Base-by-base conservation (phyloP, 2,888 invertebrate species). In the Apamea anceps region DNA sequence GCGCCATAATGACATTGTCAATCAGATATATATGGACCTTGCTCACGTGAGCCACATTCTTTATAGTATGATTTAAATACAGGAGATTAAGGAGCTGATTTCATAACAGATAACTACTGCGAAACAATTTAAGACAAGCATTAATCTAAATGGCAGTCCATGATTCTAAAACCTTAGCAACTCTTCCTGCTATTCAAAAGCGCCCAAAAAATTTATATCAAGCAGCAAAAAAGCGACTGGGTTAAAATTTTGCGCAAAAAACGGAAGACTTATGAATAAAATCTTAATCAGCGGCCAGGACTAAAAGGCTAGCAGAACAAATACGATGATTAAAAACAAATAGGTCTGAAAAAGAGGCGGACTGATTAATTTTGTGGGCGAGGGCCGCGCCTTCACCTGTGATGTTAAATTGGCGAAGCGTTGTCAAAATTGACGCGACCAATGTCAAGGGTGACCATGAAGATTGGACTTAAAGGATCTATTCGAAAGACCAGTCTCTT, bases 251-350 rank as follows among this genome's bases (percentile, higher is more conserved):
- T 73, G 88, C 90, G 91, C 92, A 94, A 93, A 94, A 92, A 90
- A 85, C 60, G 79, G 79, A 81, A 78, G 86, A 89, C 89, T 92
- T 94, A 96, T 96, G 96, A 96, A 97, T 97, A 97, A 96, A 96
- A 96, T 96, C 96, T 97, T 95, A 96, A 96, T 97, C 92, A 97
- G 95, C 96, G 95, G 95, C 87, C 86, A 90, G 88, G 85, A 85
- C 91, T 90, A 93, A 95, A 94, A 88, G 90, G 87, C 85, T 89
- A 89, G 90, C 92, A 93, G 90, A 93, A 92, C 92, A 95, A 94
- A 95, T 93, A 95, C 85, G 90, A 90, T 92, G 93, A 95, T 95
- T 95, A 94, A 94, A 94, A 96, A 94, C 95, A 94, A 95, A 96
- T 94, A 90, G 95, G 95, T 94, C 93, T 89, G 91, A 95, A 96